Evolutionary conservation across 1,140 invertebrate genomes (phyloP).

Genomic region (Apis florea): DNA sequence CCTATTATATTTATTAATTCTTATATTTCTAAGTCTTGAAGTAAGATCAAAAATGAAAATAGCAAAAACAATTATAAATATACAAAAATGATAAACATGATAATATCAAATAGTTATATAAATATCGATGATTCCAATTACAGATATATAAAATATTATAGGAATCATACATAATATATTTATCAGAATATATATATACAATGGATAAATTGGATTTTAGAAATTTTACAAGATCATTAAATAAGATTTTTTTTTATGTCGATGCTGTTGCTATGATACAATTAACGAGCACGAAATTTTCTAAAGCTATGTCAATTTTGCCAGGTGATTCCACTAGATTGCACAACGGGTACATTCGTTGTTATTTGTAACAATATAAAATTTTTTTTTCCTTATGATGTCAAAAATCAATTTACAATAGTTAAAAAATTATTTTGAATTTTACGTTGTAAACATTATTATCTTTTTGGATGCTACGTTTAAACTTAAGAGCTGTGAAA

Average conservation of each 20-base stretch:
- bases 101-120: conserved; percentile 3
- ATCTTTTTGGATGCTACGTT: not conserved
- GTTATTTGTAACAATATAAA: not conserved
- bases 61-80: not conserved
- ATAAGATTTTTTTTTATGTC: not conserved
- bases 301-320: not conserved
- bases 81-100: not conserved
- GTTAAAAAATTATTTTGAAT: not conserved
- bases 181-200: not conserved
- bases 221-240: not conserved
- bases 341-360: conserved; percentile 28
- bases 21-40: too few relatives aligned
- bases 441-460: not conserved
- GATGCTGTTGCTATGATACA: not conserved
- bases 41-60: not conserved
- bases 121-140: conserved; percentile 4
- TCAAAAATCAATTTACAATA: not conserved
- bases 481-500: conserved; percentile 4
- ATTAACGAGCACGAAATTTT: not conserved
- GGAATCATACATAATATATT: not conserved
- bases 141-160: not conserved
- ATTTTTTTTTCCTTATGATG: not conserved
- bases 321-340: conserved; percentile 16
- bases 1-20: too few relatives aligned
- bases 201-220: not conserved